Percentiles rank a stretch among this genome's conserved stretches.
Evolutionary conservation across 35 echinoderm and acorn worm genomes (phyloP).

Genomic region (Apostichopus californicus): DNA sequence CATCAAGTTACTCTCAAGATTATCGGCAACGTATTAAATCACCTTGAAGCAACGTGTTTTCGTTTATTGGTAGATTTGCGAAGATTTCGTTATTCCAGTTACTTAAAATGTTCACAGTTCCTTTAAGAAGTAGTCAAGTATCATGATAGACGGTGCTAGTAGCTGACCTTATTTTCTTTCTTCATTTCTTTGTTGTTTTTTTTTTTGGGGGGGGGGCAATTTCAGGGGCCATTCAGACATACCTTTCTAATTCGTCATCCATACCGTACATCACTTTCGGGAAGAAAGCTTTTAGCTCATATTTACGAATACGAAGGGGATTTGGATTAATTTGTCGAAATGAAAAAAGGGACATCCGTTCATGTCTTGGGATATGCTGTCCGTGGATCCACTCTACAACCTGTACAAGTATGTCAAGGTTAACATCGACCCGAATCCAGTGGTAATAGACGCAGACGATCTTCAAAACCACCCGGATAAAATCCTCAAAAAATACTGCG

Average conservation of each 20-base stretch:
- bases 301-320: conserved; percentile 9
- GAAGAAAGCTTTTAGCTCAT: neutral
- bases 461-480: conserved; percentile 10
- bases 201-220: neutral
- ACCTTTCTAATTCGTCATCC: conserved; percentile 46
- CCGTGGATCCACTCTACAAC: conserved; percentile 12
- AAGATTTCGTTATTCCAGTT: too few species aligned
- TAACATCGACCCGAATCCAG: conserved; percentile 38
- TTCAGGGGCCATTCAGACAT: neutral
- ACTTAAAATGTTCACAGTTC: too few species aligned
- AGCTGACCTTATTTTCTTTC: too few species aligned
- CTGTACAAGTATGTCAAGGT: conserved; percentile 27
- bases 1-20: too few species aligned
- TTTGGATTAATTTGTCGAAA: conserved; percentile 1
- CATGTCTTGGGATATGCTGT: conserved; percentile 17
- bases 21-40: too few species aligned
- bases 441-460: conserved; percentile 56
- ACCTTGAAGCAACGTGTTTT: too few species aligned
- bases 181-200: neutral
- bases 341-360: conserved; percentile 4
- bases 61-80: too few species aligned
- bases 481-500: conserved; percentile 35
- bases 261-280: neutral
- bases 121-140: too few species aligned
- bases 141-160: too few species aligned